These are phyloP conservation scores for Arctopsyche grandis DNA, from an alignment of 1,140 invertebrate genomes.

Conservation along the genomic window DNA sequence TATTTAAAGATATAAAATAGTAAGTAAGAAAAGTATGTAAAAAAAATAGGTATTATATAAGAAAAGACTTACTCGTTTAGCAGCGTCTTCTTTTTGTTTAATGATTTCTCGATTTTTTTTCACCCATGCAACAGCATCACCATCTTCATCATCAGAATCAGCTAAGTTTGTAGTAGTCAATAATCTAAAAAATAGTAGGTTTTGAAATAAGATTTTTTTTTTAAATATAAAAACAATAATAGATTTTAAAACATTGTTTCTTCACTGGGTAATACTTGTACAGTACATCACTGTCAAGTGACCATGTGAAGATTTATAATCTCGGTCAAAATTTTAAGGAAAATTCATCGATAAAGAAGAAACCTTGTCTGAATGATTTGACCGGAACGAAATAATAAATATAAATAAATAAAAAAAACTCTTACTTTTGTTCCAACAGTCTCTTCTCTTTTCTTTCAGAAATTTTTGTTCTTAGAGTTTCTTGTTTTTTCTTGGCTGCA, in stretches of 20 bases:
- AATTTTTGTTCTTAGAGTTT: slow-evolving; percentile 87
- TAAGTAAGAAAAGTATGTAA: no score
- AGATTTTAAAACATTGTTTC: slow-evolving; percentile 30
- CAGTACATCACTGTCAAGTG: slow-evolving; percentile 38
- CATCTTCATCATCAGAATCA: slow-evolving; percentile 78
- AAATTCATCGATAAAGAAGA: background rate
- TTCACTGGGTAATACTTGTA: slow-evolving; percentile 47
- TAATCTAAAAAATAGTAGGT: slow-evolving; percentile 54
- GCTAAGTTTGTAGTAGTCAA: slow-evolving; percentile 66
- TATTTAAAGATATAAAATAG: slow-evolving; percentile 56
- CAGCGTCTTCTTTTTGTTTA: slow-evolving; percentile 86
- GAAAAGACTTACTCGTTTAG: slow-evolving; percentile 75
- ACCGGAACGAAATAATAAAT: no score
- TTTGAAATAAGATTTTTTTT: slow-evolving; percentile 25
- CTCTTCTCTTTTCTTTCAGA: slow-evolving; percentile 82
- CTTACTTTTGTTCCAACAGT: slow-evolving; percentile 77
- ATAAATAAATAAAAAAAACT: slow-evolving; percentile 28
- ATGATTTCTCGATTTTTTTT: slow-evolving; percentile 80
- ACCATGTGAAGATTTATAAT: slow-evolving; percentile 41
- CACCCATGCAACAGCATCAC: slow-evolving; percentile 83
- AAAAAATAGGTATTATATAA: no score
- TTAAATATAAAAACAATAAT: slow-evolving; percentile 28
- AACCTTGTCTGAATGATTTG: background rate
- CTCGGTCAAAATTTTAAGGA: slow-evolving; percentile 8
- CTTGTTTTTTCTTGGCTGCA: slow-evolving; percentile 76